Percentiles rank a stretch among this genome's conserved stretches.
Evolutionary conservation across 2,888 invertebrate genomes (phyloP).

Genomic region (Hirtodrosophila cameraria): DNA sequence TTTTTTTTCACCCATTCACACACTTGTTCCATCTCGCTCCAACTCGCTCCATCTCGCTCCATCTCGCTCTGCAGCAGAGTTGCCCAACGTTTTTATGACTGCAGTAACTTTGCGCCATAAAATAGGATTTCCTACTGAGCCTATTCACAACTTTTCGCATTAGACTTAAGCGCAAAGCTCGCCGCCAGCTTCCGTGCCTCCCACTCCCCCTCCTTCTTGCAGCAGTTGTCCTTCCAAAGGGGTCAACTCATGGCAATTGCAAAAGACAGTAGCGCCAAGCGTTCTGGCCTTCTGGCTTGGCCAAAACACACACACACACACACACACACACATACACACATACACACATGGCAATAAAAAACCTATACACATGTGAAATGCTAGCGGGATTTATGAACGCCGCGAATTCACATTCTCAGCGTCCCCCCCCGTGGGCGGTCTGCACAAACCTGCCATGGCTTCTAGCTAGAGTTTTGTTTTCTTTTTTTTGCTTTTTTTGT

Average conservation of each 20-base stretch:
- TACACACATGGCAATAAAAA: slow-evolving; percentile 65
- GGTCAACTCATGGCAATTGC: slow-evolving; percentile 57
- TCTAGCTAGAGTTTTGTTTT: slow-evolving; percentile 42
- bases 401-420: slow-evolving; percentile 51
- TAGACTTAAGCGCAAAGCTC: slow-evolving; percentile 80
- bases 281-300: slow-evolving; percentile 36
- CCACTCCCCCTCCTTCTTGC: not conserved
- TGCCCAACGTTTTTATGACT: slow-evolving; percentile 74
- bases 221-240: slow-evolving; percentile 25
- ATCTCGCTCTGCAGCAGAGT: slow-evolving; percentile 6
- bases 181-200: slow-evolving; percentile 53
- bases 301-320: slow-evolving; percentile 29
- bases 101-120: slow-evolving; percentile 78
- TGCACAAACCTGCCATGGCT: slow-evolving; percentile 13
- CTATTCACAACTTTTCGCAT: slow-evolving; percentile 80
- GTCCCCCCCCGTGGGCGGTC: slow-evolving; percentile 12
- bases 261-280: slow-evolving; percentile 57
- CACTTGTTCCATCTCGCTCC: not conserved
- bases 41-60: not conserved
- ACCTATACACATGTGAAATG: slow-evolving; percentile 76
- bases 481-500: slow-evolving; percentile 12
- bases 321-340: slow-evolving; percentile 19
- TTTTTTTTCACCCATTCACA: not conserved
- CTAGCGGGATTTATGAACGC: slow-evolving; percentile 71
- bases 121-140: slow-evolving; percentile 80